Evolutionary conservation across 2,888 invertebrate genomes (phyloP).

Genomic region (Lamproptera curius): DNA sequence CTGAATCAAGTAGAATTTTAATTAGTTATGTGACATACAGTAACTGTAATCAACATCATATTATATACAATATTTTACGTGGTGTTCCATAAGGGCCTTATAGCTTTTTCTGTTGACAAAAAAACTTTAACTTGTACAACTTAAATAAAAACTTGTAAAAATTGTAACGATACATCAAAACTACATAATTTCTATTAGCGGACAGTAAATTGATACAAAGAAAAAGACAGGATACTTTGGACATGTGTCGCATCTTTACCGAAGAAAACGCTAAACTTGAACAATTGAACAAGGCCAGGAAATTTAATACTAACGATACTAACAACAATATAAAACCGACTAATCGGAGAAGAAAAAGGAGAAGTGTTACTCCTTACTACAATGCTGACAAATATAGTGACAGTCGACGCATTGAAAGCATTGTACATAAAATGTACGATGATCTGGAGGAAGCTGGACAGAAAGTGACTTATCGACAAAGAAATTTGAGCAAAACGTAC

Average conservation of each 20-base stretch:
- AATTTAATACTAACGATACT: slow-evolving; percentile 14
- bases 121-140: too few relatives aligned
- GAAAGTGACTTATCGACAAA: slow-evolving; percentile 41
- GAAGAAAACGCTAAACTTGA: slow-evolving; percentile 39
- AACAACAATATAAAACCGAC: background rate
- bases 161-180: too few relatives aligned
- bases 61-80: too few relatives aligned
- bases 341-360: slow-evolving; percentile 30
- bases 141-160: too few relatives aligned
- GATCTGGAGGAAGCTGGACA: slow-evolving; percentile 41
- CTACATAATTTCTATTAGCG: too few relatives aligned
- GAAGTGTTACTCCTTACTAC: slow-evolving; percentile 30
- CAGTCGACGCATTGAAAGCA: slow-evolving; percentile 44
- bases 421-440: slow-evolving; percentile 59
- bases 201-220: slow-evolving; percentile 50
- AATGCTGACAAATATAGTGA: slow-evolving; percentile 37
- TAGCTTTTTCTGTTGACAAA: too few relatives aligned
- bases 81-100: too few relatives aligned
- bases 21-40: too few relatives aligned
- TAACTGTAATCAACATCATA: too few relatives aligned
- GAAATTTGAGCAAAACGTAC: slow-evolving; percentile 24
- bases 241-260: slow-evolving; percentile 59
- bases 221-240: slow-evolving; percentile 59
- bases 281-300: slow-evolving; percentile 11
- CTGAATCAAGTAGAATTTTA: too few relatives aligned